Evolutionary conservation across 2,113 vertebrate genomes (phyloP).

Genomic region (Salvator merianae): DNA sequence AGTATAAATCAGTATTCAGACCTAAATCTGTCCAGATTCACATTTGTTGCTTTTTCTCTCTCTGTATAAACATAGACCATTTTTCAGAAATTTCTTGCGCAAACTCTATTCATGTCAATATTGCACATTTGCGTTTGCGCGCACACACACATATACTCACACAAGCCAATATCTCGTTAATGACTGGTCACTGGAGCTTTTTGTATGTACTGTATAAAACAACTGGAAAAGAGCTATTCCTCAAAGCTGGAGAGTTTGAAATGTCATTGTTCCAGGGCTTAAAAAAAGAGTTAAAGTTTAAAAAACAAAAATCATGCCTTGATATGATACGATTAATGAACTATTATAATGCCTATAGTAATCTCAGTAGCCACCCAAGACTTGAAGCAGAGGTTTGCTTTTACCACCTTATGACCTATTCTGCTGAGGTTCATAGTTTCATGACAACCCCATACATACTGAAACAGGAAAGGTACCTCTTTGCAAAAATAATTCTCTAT

Average conservation of each 20-base stretch:
- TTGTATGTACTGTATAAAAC: neutral
- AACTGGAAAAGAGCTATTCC: neutral
- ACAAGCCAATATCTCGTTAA: neutral
- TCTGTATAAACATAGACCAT: conserved; percentile 18
- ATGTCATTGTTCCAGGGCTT: conserved; percentile 1
- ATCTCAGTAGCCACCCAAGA: conserved; percentile 32
- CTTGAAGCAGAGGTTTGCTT: conserved; percentile 28
- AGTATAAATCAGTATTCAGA: conserved; percentile 45
- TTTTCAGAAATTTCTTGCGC: conserved; percentile 24
- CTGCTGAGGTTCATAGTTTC: conserved; percentile 39
- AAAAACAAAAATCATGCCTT: conserved; percentile 3
- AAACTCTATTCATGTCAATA: neutral
- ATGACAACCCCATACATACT: neutral
- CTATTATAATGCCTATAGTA: conserved; percentile 38
- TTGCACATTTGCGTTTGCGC: too few species aligned
- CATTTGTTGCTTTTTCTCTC: conserved; percentile 41
- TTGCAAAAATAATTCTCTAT: conserved; percentile 31
- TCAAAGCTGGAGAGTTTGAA: conserved; percentile 21
- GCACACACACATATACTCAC: neutral
- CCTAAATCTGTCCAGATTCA: conserved; percentile 32
- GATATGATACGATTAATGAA: conserved; percentile 30
- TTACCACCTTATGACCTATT: conserved; percentile 43
- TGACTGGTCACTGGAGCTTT: neutral
- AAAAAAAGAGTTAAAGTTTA: neutral
- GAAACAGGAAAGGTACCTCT: conserved; percentile 27